Conservation (phyloP, 1,140 invertebrate genomes). For the Penaeus vannamei region DNA sequence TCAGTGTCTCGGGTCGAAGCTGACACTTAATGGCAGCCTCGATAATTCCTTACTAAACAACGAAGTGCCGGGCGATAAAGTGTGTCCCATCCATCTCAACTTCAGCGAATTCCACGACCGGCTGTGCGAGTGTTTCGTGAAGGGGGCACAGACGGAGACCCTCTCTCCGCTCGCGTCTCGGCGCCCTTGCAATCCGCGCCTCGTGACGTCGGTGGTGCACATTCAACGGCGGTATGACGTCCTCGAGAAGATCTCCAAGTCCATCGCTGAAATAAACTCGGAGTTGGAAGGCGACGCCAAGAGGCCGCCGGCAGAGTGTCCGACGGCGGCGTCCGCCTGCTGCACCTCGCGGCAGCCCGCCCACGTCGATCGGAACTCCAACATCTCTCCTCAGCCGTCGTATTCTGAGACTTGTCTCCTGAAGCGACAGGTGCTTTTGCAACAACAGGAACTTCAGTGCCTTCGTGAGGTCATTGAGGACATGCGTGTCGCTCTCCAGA, state of each 20-base stretch:
- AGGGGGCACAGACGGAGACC: slow-evolving; percentile 31
- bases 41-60: background rate
- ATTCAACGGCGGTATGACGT: slow-evolving; percentile 47
- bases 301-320: slow-evolving; percentile 8
- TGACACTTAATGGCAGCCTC: slow-evolving; percentile 38
- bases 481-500: slow-evolving; percentile 51
- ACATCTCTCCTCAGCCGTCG: slow-evolving; percentile 36
- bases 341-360: slow-evolving; percentile 34
- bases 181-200: slow-evolving; percentile 18
- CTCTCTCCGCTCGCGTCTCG: slow-evolving; percentile 14
- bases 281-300: slow-evolving; percentile 16
- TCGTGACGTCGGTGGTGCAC: slow-evolving; percentile 45
- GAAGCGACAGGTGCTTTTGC: slow-evolving; percentile 42
- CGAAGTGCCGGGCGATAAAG: background rate
- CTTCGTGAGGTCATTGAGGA: slow-evolving; percentile 50
- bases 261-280: slow-evolving; percentile 28
- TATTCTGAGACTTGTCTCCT: slow-evolving; percentile 33
- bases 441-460: slow-evolving; percentile 49
- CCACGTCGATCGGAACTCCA: slow-evolving; percentile 51
- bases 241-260: slow-evolving; percentile 36
- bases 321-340: slow-evolving; percentile 6
- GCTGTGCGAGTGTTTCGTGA: slow-evolving; percentile 41
- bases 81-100: slow-evolving; percentile 38
- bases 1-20: slow-evolving; percentile 39
- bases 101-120: slow-evolving; percentile 50